Evolutionary conservation across 2,888 invertebrate species (phyloP), one percentile per base, ranked within the genome.

Genomic region (Hemaris fuciformis): DNA sequence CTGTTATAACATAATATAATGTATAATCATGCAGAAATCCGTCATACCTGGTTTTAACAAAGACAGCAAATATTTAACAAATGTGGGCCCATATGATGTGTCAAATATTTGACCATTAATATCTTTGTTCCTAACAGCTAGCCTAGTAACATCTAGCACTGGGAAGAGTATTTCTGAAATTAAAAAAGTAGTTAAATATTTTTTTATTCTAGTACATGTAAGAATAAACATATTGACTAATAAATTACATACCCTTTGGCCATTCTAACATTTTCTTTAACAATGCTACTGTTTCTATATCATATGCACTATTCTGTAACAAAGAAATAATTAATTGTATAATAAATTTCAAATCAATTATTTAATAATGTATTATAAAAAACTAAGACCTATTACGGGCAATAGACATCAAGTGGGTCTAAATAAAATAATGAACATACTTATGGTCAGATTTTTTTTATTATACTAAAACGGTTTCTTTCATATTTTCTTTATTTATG

Each of bases 61-160:
- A 0, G 86, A 69, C 0, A 92, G 67, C 5, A 93, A 76, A 69
- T 85, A 88, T 70, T 83, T 82, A 34, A 92, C 78, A 58, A 93
- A 93, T 63, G 67, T 73, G 27, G 81, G 88, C 38, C 87, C 91
- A 71, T 77, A 89, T 10, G 80, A 82, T 41, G 82, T 83, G 65
- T 91, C 89, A 64, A 93, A 93, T 73, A 93, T 77, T 67, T 86
- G 83, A 1, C 71, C 83, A 60, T 93, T 92, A 5, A 96, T 93
- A 3, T 93, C 89, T 74, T 94, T 94, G 67, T 95, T 95, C 53
- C 97, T 94, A 42, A 98, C 94, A 0, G 97, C 96, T 77, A 99
- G 88, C 68, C 99, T 94, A 13, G 98, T 93, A 4, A 99, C 91
- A 80, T 99, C 99, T 70, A 99, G 87, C 4, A 96, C 96, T 0